A percentile compares a stretch with the other conserved stretches of the same genome.
Evolutionary conservation across 1,140 invertebrate species (phyloP).

Genomic region (Cherax destructor): DNA sequence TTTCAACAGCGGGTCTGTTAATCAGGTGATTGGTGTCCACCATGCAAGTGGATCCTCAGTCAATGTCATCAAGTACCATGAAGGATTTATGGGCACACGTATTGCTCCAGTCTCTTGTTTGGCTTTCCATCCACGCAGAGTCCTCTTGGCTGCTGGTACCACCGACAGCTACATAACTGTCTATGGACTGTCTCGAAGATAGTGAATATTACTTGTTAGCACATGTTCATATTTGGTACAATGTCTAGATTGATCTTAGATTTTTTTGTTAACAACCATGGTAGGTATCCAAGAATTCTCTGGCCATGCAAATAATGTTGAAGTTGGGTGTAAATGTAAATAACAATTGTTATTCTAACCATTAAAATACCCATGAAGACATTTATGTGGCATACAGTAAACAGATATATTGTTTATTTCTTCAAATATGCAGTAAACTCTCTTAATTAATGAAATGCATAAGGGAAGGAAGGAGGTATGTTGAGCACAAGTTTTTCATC

Average conservation of each 20-base stretch:
- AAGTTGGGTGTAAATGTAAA: not conserved
- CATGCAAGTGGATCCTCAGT: constrained; percentile 81
- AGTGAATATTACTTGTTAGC: constrained; percentile 25
- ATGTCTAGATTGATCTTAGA: not conserved
- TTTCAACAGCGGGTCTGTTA: constrained; percentile 84
- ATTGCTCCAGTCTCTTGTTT: constrained; percentile 90
- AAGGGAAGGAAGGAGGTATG: not conserved
- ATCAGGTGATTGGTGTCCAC: constrained; percentile 88
- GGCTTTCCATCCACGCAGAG: constrained; percentile 89
- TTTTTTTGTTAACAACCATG: constrained; percentile 1
- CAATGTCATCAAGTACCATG: constrained; percentile 88
- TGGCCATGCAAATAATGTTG: not conserved
- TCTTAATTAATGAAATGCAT: not conserved
- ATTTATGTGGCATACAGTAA: not conserved
- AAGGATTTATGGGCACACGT: constrained; percentile 92
- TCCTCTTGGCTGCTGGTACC: constrained; percentile 85
- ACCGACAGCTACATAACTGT: constrained; percentile 87
- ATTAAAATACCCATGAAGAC: not conserved
- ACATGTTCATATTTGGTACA: not conserved
- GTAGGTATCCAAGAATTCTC: not conserved
- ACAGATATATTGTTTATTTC: not conserved
- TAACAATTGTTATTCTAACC: not conserved
- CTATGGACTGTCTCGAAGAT: constrained; percentile 76
- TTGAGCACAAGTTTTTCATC: not conserved
- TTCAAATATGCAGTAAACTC: not conserved